Base-by-base conservation (phyloP, 2,797 vertebrate genomes). In the Rhyacichthys aspro region DNA sequence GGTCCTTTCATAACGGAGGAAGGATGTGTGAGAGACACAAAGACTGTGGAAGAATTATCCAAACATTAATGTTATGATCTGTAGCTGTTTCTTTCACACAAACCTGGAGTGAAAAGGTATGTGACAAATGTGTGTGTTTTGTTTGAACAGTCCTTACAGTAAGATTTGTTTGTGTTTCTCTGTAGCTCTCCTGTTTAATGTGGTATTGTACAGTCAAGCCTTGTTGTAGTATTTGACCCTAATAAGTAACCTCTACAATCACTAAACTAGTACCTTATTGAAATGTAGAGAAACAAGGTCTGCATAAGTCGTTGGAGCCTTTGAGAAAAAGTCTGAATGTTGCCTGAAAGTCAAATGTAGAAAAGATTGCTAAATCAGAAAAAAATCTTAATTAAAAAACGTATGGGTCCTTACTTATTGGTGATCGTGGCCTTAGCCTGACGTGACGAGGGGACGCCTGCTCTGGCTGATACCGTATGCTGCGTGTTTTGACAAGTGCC, bases 81-180 rank as follows among this genome's bases (percentile, higher is more conserved):
- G 32, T 42, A 74, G 46, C 38, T 9, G 9, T 59, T 63, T 62
- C 8, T 53, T 32, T 17, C 58, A 38, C 16, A 19, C 19, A 47
- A 36, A 62, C 48, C 14, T 67, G 68, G 34, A 53, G 49, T 17
- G 37, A 65, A 53, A 55, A 81, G 55, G 45, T 67, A 61, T 61
- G 54, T 63, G 18, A 54, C 45, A 5, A 18, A 52, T 38, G 11
- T 52, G 10, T 37, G 32, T 7, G 15, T 64, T 8, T 55, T 39
- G 11, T 62, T 8, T 14, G 15, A 33, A 15, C 19, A 70, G 6
- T 1, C 5, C 16, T n/a, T 39, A 4, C 12, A 53, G 42, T 47
- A 55, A 47, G 59, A 59, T 43, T 12, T n/a, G n/a, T n/a, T 11
- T n/a, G 39, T 42, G 15, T 8, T n/a, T 12, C 9, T 59, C 7